Conservation (phyloP, 1,140 invertebrate species). For the Doryteuthis pealeii region DNA sequence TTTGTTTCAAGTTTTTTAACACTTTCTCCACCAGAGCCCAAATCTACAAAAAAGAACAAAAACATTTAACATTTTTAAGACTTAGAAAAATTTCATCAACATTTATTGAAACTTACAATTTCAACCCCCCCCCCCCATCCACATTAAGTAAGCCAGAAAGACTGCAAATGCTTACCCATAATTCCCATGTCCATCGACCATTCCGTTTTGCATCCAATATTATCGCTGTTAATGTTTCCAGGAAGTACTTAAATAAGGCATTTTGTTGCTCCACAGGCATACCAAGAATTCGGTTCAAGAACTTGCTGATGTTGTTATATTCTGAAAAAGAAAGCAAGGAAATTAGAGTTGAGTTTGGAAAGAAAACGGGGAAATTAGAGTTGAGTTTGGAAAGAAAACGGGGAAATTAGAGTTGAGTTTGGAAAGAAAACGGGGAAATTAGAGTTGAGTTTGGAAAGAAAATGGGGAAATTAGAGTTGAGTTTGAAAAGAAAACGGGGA, state of each 20-base stretch:
- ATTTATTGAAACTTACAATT: background rate
- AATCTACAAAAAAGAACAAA: slow-evolving; percentile 65
- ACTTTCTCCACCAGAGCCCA: slow-evolving; percentile 82
- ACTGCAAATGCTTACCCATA: slow-evolving; percentile 58
- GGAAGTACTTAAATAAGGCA: slow-evolving; percentile 95
- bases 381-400: background rate
- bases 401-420: background rate
- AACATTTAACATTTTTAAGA: background rate
- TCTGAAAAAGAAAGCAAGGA: slow-evolving; percentile 65
- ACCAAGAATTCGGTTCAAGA: slow-evolving; percentile 95
- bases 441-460: background rate
- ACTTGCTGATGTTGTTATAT: slow-evolving; percentile 97
- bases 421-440: background rate
- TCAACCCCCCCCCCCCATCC: too few relatives aligned
- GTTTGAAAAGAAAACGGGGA: background rate
- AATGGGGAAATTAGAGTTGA: background rate
- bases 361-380: background rate
- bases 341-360: background rate
- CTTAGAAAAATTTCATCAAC: background rate
- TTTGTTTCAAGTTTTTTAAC: slow-evolving; percentile 77
- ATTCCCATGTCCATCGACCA: slow-evolving; percentile 68
- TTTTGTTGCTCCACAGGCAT: slow-evolving; percentile 97
- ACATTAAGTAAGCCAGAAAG: background rate
- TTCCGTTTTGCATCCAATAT: slow-evolving; percentile 62
- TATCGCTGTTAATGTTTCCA: slow-evolving; percentile 77